A percentile compares a stretch with the other conserved stretches of the same genome.
These are phyloP conservation scores for Xestobium rufovillosum DNA, from an alignment of 2,888 invertebrate species.

Conservation along the genomic window DNA sequence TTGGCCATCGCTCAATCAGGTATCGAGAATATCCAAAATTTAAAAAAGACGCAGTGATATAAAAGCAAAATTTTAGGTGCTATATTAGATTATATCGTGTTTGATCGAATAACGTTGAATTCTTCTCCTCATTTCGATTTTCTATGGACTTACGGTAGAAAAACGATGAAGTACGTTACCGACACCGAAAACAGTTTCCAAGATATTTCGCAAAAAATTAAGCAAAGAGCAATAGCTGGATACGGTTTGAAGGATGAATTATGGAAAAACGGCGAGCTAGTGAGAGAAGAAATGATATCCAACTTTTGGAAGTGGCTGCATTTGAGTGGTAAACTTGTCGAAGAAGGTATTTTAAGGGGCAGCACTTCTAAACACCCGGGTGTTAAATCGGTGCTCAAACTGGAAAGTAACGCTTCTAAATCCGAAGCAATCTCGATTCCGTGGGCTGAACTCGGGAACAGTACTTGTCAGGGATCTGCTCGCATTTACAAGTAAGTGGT, in stretches of 20 bases:
- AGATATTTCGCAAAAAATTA: conserved; percentile 70
- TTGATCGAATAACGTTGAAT: conserved; percentile 73
- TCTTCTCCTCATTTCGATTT: conserved; percentile 70
- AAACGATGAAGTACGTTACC: conserved; percentile 54
- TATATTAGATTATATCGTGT: conserved; percentile 67
- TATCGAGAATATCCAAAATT: conserved; percentile 25
- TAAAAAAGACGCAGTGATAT: not conserved
- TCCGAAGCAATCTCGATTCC: conserved; percentile 56
- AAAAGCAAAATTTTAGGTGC: conserved; percentile 44
- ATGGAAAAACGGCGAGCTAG: conserved; percentile 71
- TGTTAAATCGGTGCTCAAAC: conserved; percentile 49
- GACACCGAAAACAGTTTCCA: conserved; percentile 47
- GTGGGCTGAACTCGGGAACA: conserved; percentile 58
- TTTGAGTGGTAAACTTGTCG: conserved; percentile 60
- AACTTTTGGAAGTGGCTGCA: conserved; percentile 81
- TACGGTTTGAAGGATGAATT: conserved; percentile 78
- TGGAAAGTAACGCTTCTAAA: conserved; percentile 45
- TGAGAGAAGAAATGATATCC: conserved; percentile 65
- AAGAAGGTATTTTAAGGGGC: conserved; percentile 55
- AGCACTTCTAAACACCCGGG: conserved; percentile 57
- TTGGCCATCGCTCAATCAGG: conserved; percentile 58
- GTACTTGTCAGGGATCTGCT: conserved; percentile 45
- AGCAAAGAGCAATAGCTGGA: conserved; percentile 59
- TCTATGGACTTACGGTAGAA: conserved; percentile 68
- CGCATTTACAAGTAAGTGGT: conserved; percentile 49